These are phyloP conservation scores for Chrysolina oricalcia DNA, from an alignment of 2,888 invertebrate genomes.

Conservation along the genomic window DNA sequence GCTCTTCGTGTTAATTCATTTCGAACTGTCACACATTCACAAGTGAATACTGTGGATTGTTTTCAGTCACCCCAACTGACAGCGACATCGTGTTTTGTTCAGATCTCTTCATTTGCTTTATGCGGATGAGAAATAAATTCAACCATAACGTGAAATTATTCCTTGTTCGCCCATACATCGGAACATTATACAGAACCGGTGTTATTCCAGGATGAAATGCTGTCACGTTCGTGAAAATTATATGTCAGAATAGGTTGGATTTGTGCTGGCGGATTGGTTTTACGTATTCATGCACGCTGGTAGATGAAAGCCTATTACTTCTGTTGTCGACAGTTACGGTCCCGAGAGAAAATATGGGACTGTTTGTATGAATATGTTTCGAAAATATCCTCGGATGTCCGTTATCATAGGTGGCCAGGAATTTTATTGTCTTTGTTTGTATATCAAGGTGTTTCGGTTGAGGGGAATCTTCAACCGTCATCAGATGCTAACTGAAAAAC, in stretches of 20 bases:
- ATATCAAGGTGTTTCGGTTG: too few species aligned
- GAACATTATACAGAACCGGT: conserved; percentile 25
- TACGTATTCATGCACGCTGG: neutral
- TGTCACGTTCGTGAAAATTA: conserved; percentile 27
- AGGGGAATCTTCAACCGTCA: too few species aligned
- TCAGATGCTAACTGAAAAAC: too few species aligned
- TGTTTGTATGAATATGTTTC: neutral
- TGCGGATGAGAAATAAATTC: conserved; percentile 6
- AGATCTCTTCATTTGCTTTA: neutral
- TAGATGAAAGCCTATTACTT: conserved; percentile 19
- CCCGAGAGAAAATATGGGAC: neutral
- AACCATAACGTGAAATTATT: conserved; percentile 19
- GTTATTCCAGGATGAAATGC: conserved; percentile 18
- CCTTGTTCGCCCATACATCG: conserved; percentile 3
- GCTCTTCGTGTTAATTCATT: too few species aligned
- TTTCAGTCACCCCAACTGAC: neutral
- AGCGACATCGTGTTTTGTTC: neutral
- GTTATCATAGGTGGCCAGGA: too few species aligned
- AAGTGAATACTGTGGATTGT: too few species aligned
- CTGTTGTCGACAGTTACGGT: conserved; percentile 5
- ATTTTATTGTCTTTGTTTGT: too few species aligned
- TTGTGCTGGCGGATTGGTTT: conserved; percentile 18
- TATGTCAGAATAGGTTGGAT: conserved; percentile 16
- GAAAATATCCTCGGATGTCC: too few species aligned
- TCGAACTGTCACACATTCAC: too few species aligned